phyloP scores from a whole-genome alignment of 2,113 vertebrate genomes.

The Pandion haliaetus region DNA sequence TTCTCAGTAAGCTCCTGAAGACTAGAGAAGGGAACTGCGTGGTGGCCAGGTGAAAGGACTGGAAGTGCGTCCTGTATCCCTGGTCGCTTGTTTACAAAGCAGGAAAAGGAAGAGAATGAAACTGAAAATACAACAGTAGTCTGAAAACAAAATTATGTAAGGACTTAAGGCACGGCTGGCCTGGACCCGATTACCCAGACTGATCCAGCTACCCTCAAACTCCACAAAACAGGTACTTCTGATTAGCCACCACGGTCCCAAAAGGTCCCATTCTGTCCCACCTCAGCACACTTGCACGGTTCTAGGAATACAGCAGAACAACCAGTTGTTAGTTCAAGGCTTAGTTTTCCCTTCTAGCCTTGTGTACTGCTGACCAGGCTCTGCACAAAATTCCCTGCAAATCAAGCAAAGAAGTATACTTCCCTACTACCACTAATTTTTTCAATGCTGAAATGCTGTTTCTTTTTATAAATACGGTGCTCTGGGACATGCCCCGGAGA shows the following conservation, averaged over 20 bases:
- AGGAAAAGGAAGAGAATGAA: not conserved
- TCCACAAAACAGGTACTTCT: not conserved
- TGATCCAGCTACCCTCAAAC: not conserved
- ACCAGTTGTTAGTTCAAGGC: not conserved
- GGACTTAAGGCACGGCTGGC: accelerated
- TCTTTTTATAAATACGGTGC: not conserved
- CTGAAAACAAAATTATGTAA: not conserved
- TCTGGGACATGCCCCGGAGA: not conserved
- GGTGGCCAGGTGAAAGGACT: not conserved
- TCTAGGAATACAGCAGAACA: not conserved
- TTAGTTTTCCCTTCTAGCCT: not conserved
- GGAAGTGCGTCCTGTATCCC: accelerated
- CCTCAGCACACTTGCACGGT: not conserved
- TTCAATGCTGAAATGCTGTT: not conserved
- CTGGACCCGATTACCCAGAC: not conserved
- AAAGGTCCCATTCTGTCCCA: not conserved
- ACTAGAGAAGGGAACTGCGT: accelerated
- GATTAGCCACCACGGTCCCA: not conserved
- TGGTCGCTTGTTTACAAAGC: not conserved
- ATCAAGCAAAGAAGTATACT: not conserved
- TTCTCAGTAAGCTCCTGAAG: not conserved
- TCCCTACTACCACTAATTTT: not conserved
- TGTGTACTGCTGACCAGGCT: not conserved
- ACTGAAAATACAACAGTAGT: not conserved
- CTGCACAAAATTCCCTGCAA: not conserved